Conservation (phyloP, 2,888 invertebrate genomes). For the Melanophora roralis region DNA sequence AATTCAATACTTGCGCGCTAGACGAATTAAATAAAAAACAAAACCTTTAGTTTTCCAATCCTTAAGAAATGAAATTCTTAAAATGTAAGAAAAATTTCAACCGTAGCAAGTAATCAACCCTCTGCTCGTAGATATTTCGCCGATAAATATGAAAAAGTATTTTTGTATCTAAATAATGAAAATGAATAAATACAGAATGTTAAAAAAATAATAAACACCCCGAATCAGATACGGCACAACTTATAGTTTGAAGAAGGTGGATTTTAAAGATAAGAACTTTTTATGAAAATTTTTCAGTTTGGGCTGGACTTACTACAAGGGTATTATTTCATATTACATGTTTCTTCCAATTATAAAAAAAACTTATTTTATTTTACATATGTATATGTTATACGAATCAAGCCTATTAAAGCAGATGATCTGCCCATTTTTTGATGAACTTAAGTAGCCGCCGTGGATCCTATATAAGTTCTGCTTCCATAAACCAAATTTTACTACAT, state of each 20-base stretch:
- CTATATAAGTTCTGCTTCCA: no score
- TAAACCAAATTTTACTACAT: no score
- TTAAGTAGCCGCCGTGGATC: no score
- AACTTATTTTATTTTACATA: no score
- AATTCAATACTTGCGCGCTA: slow-evolving; percentile 60
- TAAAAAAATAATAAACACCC: slow-evolving; percentile 31
- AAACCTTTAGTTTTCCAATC: slow-evolving; percentile 27
- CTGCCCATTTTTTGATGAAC: no score
- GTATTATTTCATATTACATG: no score
- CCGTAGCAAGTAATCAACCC: slow-evolving; percentile 5
- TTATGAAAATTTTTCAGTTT: no score
- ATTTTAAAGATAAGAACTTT: no score
- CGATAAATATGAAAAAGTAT: slow-evolving; percentile 46
- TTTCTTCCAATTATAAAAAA: no score
- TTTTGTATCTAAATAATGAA: slow-evolving; percentile 40
- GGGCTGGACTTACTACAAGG: no score
- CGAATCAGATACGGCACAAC: slow-evolving; percentile 5
- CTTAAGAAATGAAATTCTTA: slow-evolving; percentile 33
- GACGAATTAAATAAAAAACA: slow-evolving; percentile 35
- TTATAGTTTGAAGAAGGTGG: background rate
- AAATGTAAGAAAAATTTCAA: slow-evolving; percentile 15
- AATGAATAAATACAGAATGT: slow-evolving; percentile 29
- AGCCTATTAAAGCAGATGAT: no score
- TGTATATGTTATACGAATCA: no score
- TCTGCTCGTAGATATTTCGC: slow-evolving; percentile 1